Percentiles rank a stretch among this genome's conserved stretches.
Evolutionary conservation across 2,888 invertebrate genomes (phyloP).

Genomic region (Saturnia japonica): DNA sequence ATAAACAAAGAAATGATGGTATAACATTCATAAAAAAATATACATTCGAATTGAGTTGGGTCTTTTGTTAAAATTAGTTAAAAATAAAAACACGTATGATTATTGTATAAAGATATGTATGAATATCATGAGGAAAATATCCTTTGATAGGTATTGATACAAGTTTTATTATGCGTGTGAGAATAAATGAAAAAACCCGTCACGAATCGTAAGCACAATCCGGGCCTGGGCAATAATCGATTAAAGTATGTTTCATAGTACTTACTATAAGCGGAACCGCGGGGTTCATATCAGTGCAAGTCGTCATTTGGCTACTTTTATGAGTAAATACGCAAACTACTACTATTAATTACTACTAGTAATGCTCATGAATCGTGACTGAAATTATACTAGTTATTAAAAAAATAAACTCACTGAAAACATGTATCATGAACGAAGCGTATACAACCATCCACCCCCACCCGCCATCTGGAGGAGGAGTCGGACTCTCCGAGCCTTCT

Average conservation of each 20-base stretch:
- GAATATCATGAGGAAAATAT: too few relatives aligned
- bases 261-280: neutral
- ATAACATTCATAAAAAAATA: too few relatives aligned
- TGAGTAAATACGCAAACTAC: neutral
- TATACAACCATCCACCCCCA: conserved; percentile 98
- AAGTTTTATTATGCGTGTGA: neutral
- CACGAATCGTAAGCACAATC: neutral
- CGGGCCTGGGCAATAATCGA: neutral
- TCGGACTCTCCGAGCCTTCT: conserved; percentile 61
- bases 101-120: too few relatives aligned
- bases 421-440: conserved; percentile 97
- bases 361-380: neutral
- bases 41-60: too few relatives aligned
- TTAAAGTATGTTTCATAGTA: neutral
- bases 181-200: neutral
- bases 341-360: too few relatives aligned
- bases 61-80: too few relatives aligned
- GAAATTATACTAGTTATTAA: neutral
- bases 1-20: too few relatives aligned
- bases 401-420: conserved; percentile 88
- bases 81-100: too few relatives aligned
- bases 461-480: conserved; percentile 94
- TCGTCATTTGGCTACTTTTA: neutral
- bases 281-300: neutral
- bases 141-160: neutral